A percentile compares a stretch with the other conserved stretches of the same genome.
Evolutionary conservation across 2,797 vertebrate genomes (phyloP).

Genomic region (Liasis olivaceus): DNA sequence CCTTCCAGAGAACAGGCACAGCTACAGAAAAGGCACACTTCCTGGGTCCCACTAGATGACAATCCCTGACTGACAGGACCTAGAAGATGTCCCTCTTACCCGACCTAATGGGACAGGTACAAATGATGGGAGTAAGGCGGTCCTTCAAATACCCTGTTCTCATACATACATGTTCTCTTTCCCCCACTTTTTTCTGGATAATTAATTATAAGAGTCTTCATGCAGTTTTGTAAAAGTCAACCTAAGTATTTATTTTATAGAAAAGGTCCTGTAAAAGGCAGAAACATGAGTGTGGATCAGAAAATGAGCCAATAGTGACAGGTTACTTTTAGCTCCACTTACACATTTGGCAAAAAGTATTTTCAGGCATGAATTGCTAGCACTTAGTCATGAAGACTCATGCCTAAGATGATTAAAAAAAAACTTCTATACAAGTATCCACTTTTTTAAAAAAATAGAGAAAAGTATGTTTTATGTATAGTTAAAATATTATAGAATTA

Average conservation of each 20-base stretch:
- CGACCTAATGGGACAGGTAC: not conserved
- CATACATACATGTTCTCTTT: not conserved
- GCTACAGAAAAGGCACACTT: not conserved
- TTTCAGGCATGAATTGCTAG: not conserved
- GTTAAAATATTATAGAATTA: slow-evolving; percentile 30
- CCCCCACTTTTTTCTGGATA: not conserved
- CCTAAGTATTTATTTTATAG: slow-evolving; percentile 18
- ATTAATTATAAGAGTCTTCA: not conserved
- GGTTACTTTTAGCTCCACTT: slow-evolving; percentile 39
- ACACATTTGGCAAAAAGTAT: slow-evolving; percentile 31
- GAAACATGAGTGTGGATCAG: not conserved
- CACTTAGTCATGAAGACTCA: not conserved
- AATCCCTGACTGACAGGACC: not conserved
- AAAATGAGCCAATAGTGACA: slow-evolving; percentile 21
- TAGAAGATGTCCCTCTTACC: not conserved
- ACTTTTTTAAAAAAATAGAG: not conserved
- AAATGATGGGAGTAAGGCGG: not conserved
- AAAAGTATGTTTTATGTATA: slow-evolving; percentile 15
- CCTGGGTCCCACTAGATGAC: not conserved
- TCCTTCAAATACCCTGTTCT: not conserved
- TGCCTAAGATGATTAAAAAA: not conserved
- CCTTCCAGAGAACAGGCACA: not conserved
- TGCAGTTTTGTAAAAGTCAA: not conserved
- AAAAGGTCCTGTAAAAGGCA: not conserved
- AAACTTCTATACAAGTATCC: not conserved